These are phyloP conservation scores for Echeneis naucrates DNA, from an alignment of 2,797 vertebrate genomes.

Conservation along the genomic window DNA sequence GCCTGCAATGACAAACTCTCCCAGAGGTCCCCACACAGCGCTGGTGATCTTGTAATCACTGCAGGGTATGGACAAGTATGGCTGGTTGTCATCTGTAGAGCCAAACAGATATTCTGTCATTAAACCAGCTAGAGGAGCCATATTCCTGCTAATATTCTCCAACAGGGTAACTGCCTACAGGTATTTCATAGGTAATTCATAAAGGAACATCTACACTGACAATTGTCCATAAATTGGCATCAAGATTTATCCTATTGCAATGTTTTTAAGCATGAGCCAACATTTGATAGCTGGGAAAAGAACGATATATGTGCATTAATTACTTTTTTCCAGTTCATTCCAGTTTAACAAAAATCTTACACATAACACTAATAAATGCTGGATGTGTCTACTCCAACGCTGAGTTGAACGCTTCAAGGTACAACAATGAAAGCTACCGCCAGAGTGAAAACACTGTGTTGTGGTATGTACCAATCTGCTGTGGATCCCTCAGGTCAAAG, in stretches of 20 bases:
- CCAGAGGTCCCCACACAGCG: conserved; percentile 96
- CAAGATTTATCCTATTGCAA: too few relatives aligned
- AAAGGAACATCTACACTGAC: neutral
- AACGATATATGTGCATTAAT: neutral
- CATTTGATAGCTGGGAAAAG: neutral
- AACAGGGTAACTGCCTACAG: neutral
- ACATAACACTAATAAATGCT: too few relatives aligned
- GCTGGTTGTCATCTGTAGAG: conserved; percentile 91
- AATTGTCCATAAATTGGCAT: neutral
- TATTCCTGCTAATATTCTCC: neutral
- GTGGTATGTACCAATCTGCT: conserved; percentile 90
- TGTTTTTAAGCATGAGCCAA: neutral
- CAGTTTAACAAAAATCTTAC: too few relatives aligned
- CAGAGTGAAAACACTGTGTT: neutral
- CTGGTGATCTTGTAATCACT: conserved; percentile 96
- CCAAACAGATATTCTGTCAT: neutral
- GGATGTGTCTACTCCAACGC: too few relatives aligned
- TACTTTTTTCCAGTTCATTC: too few relatives aligned
- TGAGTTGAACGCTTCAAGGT: neutral
- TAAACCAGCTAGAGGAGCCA: neutral
- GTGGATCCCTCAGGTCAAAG: conserved; percentile 94
- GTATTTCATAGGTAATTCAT: neutral
- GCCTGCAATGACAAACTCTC: conserved; percentile 94
- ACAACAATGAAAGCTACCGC: neutral
- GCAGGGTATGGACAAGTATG: conserved; percentile 93